Conservation (phyloP, 2,797 vertebrate genomes). For the Sarcoramphus papa region DNA sequence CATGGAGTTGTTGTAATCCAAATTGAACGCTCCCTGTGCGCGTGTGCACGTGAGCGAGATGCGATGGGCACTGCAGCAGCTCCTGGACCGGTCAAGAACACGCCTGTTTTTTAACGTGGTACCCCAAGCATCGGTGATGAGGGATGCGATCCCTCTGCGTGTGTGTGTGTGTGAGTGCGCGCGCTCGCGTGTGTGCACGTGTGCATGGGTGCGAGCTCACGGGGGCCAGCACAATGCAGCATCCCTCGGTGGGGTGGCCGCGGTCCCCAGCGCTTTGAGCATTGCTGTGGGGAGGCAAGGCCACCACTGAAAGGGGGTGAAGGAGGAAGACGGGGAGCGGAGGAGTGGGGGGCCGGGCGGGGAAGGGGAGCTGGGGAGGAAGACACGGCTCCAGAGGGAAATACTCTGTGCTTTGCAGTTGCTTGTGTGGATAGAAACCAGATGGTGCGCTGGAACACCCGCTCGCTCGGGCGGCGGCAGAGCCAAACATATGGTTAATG, state of each 20-base stretch:
- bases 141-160: slow-evolving; percentile 21
- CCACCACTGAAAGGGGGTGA: slow-evolving; percentile 43
- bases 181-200: too few relatives aligned
- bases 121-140: slow-evolving; percentile 68
- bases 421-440: slow-evolving; percentile 86
- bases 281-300: not conserved
- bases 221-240: accelerated
- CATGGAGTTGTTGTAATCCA: slow-evolving; percentile 35
- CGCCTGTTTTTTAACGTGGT: slow-evolving; percentile 77
- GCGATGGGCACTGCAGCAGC: slow-evolving; percentile 28
- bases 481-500: slow-evolving; percentile 86
- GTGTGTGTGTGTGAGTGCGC: not conserved
- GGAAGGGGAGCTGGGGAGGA: slow-evolving; percentile 51
- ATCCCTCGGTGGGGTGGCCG: slow-evolving; percentile 21
- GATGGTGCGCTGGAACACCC: slow-evolving; percentile 86
- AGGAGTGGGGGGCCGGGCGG: not conserved
- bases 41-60: not conserved
- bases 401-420: slow-evolving; percentile 76
- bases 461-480: slow-evolving; percentile 72
- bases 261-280: slow-evolving; percentile 25
- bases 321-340: slow-evolving; percentile 51
- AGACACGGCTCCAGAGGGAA: slow-evolving; percentile 69
- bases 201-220: not conserved
- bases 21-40: not conserved
- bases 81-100: slow-evolving; percentile 60